Evolutionary conservation across 2,113 vertebrate species (phyloP).

Genomic region (Mungos mungo): DNA sequence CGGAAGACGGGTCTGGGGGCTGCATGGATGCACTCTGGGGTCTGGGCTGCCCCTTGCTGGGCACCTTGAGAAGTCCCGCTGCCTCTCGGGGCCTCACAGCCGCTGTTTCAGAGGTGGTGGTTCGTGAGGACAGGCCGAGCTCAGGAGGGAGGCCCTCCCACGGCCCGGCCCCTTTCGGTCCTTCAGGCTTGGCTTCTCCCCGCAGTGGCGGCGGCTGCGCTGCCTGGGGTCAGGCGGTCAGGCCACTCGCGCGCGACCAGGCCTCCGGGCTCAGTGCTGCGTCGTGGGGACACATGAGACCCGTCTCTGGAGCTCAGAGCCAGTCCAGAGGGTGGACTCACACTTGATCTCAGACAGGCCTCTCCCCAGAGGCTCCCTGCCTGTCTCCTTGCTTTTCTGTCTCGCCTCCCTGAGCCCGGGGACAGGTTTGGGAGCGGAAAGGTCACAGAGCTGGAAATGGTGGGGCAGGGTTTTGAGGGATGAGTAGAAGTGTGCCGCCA

Average conservation of each 20-base stretch:
- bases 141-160: fast-evolving
- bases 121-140: not conserved
- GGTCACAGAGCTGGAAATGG: no score
- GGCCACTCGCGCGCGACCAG: no score
- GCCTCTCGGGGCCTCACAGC: not conserved
- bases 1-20: not conserved
- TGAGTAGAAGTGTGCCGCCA: not conserved
- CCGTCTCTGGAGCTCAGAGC: not conserved
- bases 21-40: fast-evolving
- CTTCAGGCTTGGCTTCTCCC: not conserved
- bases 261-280: not conserved
- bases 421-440: not conserved
- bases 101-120: fast-evolving
- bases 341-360: fast-evolving
- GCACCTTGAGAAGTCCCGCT: not conserved
- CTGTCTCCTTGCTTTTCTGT: not conserved
- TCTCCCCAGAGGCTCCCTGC: not conserved
- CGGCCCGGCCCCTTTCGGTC: fast-evolving
- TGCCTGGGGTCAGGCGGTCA: not conserved
- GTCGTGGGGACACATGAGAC: fast-evolving
- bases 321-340: not conserved
- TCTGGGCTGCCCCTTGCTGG: no score
- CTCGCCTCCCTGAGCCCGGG: not conserved
- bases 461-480: not conserved
- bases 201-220: fast-evolving